Percentiles rank a stretch among this genome's conserved stretches.
Conservation (phyloP, 1,140 invertebrate genomes). For the Drosophila ficusphila region DNA sequence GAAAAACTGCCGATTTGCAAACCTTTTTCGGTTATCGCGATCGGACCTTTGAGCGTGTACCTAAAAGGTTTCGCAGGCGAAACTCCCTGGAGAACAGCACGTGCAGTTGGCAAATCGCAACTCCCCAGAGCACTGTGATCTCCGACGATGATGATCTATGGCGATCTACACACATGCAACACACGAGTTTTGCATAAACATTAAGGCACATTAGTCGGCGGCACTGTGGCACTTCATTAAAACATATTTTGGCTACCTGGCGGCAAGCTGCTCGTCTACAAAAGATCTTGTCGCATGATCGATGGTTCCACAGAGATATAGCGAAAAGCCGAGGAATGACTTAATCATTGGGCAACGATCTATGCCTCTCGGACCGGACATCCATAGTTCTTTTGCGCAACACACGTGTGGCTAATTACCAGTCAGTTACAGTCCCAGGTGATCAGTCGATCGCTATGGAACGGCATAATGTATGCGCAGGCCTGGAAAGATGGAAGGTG, state of each 20-base stretch:
- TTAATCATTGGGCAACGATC: constrained; percentile 46
- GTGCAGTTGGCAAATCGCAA: constrained; percentile 20
- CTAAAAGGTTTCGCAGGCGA: not conserved
- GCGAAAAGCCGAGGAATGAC: constrained; percentile 36
- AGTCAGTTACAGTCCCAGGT: constrained; percentile 32
- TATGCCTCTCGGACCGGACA: constrained; percentile 27
- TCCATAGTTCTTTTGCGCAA: constrained; percentile 12
- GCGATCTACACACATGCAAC: constrained; percentile 14
- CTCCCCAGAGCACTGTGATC: constrained; percentile 36
- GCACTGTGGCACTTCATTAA: constrained; percentile 69
- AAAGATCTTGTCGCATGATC: constrained; percentile 11
- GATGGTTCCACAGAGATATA: constrained; percentile 17
- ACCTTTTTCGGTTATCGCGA: constrained; percentile 15
- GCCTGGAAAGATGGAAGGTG: not conserved
- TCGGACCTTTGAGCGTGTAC: not conserved
- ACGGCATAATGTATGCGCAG: constrained; percentile 28
- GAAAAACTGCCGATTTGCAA: not conserved
- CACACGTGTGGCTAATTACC: constrained; percentile 71
- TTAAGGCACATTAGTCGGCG: constrained; percentile 58
- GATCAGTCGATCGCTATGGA: constrained; percentile 29
- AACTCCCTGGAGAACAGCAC: constrained; percentile 15
- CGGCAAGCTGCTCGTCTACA: constrained; percentile 5
- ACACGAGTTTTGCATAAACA: constrained; percentile 63
- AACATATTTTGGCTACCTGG: constrained; percentile 63
- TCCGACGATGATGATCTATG: constrained; percentile 22